Evolutionary conservation across 1,140 invertebrate genomes (phyloP), one percentile per base, ranked within the genome.

Genomic region (Neodiprion pinetum): DNA sequence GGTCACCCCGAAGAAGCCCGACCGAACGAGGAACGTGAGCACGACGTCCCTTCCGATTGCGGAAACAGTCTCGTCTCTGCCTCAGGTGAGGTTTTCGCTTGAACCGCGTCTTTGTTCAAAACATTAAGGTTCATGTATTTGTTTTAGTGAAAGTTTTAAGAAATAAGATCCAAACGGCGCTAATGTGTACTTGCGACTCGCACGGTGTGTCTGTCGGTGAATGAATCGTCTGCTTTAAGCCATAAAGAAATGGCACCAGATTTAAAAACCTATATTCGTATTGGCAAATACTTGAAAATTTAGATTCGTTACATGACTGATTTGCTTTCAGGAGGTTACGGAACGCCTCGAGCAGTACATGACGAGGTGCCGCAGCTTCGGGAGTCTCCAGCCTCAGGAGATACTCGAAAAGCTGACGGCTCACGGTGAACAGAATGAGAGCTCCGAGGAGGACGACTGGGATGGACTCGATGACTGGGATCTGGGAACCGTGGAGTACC

Each of bases 401-500:
- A 68, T 85, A 10, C 68, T 88, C 8, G 84, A 85, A 11, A 85
- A 83, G 74, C 72, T 88, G 69, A 80, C 77, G 68, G 53, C 53
- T 61, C 53, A 61, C 3, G 53, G 11, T 9, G 53, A 61, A 17
- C 53, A 61, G n/a, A 48, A 50, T 21, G 67, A 86, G 82, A 79
- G 77, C 73, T 81, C 84, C 71, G 83, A 86, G 67, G 88, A 86
- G 74, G 88, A 89, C 73, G 87, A 88, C 10, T 83, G 87, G 72
- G 84, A 82, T n/a, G 85, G 85, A 74, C 80, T 87, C 53, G 87
- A 89, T 73, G 86, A 89, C 75, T 89, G 88, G 87, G 86, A 88
- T 68, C 70, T 88, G 9, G 81, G 80, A 17, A 81, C 88, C 28
- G 83, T 85, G 48, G 86, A 85, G 74, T 86, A 88, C 79, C 88